phyloP scores from a whole-genome alignment of 2,113 vertebrate species.

The Melanocharis versteri region DNA sequence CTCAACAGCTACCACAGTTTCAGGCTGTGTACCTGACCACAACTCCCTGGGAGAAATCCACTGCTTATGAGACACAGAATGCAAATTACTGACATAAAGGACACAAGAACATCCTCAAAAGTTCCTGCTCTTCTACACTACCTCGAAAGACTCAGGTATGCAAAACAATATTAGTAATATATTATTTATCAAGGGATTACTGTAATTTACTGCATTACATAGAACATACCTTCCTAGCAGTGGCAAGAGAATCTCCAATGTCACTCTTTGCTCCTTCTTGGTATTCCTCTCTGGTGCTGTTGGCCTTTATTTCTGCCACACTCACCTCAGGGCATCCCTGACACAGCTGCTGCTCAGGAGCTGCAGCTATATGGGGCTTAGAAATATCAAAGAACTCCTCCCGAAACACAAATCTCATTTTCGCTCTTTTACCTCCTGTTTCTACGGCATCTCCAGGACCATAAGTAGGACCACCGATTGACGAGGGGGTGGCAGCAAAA shows the following conservation, averaged over 20 bases:
- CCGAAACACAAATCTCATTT: conserved; percentile 53
- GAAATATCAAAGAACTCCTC: conserved; percentile 69
- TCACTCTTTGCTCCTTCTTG: background rate
- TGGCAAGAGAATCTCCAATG: background rate
- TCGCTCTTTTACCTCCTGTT: background rate
- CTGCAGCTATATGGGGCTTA: conserved; percentile 61
- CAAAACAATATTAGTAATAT: background rate
- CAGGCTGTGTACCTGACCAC: background rate
- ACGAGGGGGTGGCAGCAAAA: background rate
- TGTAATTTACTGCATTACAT: background rate
- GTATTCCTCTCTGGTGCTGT: background rate
- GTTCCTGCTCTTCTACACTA: background rate
- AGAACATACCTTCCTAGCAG: conserved; percentile 67
- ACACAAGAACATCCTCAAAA: background rate
- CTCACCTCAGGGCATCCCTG: background rate
- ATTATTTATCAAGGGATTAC: background rate
- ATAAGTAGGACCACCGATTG: background rate
- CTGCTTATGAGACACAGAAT: background rate
- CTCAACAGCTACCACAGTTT: background rate
- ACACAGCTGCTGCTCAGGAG: background rate
- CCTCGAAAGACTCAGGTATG: background rate
- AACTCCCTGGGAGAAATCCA: background rate
- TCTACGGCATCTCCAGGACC: background rate
- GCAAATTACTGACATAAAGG: background rate
- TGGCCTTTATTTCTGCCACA: background rate